Percentiles rank a stretch among this genome's conserved stretches.
Conservation (phyloP, 2,113 vertebrate species). For the Columbina picui region DNA sequence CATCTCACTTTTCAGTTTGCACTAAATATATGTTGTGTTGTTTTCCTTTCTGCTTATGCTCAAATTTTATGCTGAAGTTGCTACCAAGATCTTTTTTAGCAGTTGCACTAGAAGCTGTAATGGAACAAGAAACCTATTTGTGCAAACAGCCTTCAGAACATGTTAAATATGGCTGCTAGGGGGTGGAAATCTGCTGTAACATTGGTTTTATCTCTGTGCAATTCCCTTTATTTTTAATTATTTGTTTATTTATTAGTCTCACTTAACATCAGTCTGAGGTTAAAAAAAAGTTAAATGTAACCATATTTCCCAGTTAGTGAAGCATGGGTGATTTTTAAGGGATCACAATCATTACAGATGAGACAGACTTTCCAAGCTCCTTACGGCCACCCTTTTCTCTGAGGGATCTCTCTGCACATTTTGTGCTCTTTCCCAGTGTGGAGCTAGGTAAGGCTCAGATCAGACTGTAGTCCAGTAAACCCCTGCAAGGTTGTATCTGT, state of each 20-base stretch:
- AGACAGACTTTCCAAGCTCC: not conserved
- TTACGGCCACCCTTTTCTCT: not conserved
- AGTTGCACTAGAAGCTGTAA: not conserved
- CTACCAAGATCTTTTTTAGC: not conserved
- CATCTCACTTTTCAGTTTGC: not conserved
- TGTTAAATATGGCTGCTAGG: not conserved
- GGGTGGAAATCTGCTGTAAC: not conserved
- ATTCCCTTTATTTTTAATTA: not conserved
- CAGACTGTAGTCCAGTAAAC: not conserved
- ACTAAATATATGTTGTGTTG: not conserved
- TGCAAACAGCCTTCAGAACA: not conserved
- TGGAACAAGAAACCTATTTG: not conserved
- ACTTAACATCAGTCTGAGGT: not conserved
- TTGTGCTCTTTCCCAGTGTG: not conserved
- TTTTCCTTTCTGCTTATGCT: not conserved
- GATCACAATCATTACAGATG: not conserved
- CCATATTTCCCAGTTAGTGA: not conserved
- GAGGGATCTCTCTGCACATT: not conserved
- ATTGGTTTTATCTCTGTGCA: not conserved
- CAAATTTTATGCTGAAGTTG: not conserved
- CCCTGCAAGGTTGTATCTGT: not conserved
- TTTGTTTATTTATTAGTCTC: not conserved
- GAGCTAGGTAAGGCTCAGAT: not conserved
- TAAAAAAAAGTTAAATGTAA: not conserved
- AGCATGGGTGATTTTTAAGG: not conserved